Conservation (phyloP, 2,888 invertebrate genomes). For the Polydrusus pterygomalis region DNA sequence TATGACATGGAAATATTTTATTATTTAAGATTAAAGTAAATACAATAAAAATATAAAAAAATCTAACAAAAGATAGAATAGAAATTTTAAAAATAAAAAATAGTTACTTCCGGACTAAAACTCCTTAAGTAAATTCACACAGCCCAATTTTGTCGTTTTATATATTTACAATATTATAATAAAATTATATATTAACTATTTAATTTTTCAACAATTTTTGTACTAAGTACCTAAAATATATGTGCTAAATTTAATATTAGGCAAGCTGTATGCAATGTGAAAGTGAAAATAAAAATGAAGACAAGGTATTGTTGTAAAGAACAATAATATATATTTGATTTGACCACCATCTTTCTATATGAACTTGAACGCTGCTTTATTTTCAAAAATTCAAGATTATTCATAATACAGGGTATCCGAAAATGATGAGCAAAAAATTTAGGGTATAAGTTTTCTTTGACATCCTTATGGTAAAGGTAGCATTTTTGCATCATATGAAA, state of each 20-base stretch:
- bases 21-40: slow-evolving; percentile 8
- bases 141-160: slow-evolving; percentile 44
- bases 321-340: background rate
- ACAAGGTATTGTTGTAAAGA: background rate
- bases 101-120: slow-evolving; percentile 16
- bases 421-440: too few relatives aligned
- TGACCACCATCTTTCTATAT: background rate
- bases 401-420: too few relatives aligned
- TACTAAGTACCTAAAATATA: slow-evolving; percentile 21
- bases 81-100: slow-evolving; percentile 30
- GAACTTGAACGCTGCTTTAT: too few relatives aligned
- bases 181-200: slow-evolving; percentile 22
- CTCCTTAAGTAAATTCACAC: slow-evolving; percentile 37
- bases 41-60: slow-evolving; percentile 39
- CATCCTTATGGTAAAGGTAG: too few relatives aligned
- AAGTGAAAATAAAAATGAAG: background rate
- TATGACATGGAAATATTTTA: background rate
- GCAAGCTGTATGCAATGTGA: slow-evolving; percentile 22
- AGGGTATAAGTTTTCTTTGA: too few relatives aligned
- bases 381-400: too few relatives aligned
- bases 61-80: slow-evolving; percentile 40
- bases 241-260: slow-evolving; percentile 9
- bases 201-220: slow-evolving; percentile 21
- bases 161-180: slow-evolving; percentile 41
- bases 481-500: too few relatives aligned